Percentiles rank a stretch among this genome's conserved stretches.
phyloP scores from a whole-genome alignment of 2,797 vertebrate genomes.

The Anabacerthia variegaticeps region DNA sequence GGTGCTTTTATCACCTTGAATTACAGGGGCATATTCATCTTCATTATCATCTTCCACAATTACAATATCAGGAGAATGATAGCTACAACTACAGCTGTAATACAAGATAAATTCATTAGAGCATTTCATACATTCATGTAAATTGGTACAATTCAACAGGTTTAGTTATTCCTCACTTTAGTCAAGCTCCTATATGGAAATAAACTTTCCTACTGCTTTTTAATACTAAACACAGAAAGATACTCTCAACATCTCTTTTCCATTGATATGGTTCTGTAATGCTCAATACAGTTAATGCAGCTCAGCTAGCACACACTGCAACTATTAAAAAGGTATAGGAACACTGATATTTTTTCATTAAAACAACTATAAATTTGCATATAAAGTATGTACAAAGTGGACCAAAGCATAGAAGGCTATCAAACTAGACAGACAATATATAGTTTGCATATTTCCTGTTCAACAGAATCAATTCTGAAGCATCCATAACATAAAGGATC shows the following conservation, averaged over 20 bases:
- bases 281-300: neutral
- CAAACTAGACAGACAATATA: neutral
- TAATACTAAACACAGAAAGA: neutral
- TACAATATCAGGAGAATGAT: constrained; percentile 78
- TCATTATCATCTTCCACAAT: constrained; percentile 83
- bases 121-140: neutral
- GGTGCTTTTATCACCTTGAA: constrained; percentile 71
- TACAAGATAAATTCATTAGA: neutral
- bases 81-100: constrained; percentile 64
- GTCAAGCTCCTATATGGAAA: neutral
- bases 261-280: accelerated
- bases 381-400: neutral
- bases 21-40: constrained; percentile 77
- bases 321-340: neutral
- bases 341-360: neutral
- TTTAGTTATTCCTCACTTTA: neutral
- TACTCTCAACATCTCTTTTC: neutral
- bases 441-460: neutral
- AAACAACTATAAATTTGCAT: neutral
- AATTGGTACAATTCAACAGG: neutral
- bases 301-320: neutral
- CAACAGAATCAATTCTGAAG: neutral
- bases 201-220: neutral
- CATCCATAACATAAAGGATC: neutral
- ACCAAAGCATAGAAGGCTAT: neutral